These are phyloP conservation scores for Coenonympha arcania DNA, from an alignment of 2,888 invertebrate genomes.

Conservation along the genomic window DNA sequence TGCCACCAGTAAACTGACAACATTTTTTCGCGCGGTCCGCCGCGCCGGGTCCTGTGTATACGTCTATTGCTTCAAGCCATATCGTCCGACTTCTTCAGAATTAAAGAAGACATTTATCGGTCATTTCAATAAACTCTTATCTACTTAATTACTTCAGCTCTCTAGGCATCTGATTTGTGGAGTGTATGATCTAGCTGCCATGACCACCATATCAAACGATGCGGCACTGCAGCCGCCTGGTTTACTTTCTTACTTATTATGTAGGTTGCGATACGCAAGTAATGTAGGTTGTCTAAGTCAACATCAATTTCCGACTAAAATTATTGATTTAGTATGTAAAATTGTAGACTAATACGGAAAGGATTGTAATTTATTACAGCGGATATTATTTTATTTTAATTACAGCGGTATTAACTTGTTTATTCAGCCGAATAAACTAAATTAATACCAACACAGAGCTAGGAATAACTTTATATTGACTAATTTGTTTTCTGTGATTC, in stretches of 20 bases:
- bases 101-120: constrained; percentile 55
- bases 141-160: constrained; percentile 24
- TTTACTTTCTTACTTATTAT: constrained; percentile 25
- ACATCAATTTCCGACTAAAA: neutral
- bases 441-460: no score
- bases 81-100: constrained; percentile 62
- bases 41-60: no score
- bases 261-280: constrained; percentile 13
- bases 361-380: no score
- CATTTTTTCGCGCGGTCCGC: no score
- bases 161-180: constrained; percentile 17
- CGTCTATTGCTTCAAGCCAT: constrained; percentile 70
- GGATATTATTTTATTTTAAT: no score
- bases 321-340: no score
- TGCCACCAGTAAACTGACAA: no score
- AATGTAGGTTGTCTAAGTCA: constrained; percentile 9
- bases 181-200: constrained; percentile 20
- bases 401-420: no score
- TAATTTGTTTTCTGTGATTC: no score
- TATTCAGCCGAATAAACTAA: no score
- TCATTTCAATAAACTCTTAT: constrained; percentile 35
- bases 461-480: no score
- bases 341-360: no score
- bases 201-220: constrained; percentile 22
- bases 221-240: constrained; percentile 23